A percentile compares a stretch with the other conserved stretches of the same genome.
Conservation (phyloP, 2,113 vertebrate genomes). For the Otus sunia region DNA sequence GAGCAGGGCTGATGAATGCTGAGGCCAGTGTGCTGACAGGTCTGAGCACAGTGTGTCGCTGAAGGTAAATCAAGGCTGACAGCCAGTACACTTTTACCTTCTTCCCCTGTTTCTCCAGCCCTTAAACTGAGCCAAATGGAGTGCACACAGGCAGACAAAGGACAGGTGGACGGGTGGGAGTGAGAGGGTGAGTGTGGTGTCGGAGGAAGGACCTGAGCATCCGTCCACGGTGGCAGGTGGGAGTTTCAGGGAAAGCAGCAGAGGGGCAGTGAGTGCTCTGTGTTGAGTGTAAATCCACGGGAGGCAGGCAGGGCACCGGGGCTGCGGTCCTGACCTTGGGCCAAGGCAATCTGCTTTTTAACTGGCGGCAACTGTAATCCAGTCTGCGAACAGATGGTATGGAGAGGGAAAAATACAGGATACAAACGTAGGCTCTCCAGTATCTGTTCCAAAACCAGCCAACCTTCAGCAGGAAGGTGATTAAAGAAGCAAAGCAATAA, state of each 20-base stretch:
- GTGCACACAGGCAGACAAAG: background rate
- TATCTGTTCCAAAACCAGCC: conserved; percentile 47
- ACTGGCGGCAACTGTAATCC: conserved; percentile 68
- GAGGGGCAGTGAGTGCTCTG: background rate
- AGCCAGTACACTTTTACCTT: background rate
- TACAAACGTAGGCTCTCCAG: conserved; percentile 32
- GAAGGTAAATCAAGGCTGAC: conserved; percentile 47
- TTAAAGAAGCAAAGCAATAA: conserved; percentile 23
- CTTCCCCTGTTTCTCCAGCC: background rate
- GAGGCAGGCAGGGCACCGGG: background rate
- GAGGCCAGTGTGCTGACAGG: background rate
- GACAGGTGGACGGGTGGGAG: background rate
- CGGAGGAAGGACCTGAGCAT: background rate
- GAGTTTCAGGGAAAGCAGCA: background rate
- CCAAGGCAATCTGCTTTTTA: conserved; percentile 75
- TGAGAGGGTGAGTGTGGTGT: background rate
- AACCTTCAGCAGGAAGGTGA: conserved; percentile 53
- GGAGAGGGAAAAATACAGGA: conserved; percentile 26
- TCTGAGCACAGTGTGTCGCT: background rate
- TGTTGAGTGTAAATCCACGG: background rate
- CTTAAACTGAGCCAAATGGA: background rate
- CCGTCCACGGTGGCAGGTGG: background rate
- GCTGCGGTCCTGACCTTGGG: conserved; percentile 59
- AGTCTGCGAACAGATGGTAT: conserved; percentile 70
- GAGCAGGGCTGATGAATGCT: background rate